Conservation (phyloP, 2,888 invertebrate species). For the Apamea sordens region DNA sequence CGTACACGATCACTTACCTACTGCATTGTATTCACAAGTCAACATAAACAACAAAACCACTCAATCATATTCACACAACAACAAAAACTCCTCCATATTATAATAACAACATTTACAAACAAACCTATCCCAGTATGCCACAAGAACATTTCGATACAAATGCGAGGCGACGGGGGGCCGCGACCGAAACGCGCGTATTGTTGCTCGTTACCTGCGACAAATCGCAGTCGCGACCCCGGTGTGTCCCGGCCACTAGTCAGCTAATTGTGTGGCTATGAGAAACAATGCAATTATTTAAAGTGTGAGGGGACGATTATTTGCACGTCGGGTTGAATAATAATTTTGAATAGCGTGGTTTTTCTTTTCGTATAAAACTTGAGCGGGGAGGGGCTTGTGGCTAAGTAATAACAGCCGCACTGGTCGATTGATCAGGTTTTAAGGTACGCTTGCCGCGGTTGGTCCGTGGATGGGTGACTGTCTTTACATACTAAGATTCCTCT, state of each 20-base stretch:
- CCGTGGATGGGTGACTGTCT: too few species aligned
- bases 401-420: background rate
- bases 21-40: background rate
- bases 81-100: constrained; percentile 20
- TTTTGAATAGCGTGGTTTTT: constrained; percentile 8
- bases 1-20: rapidly evolving
- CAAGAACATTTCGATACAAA: constrained; percentile 77
- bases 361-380: background rate
- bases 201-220: constrained; percentile 87
- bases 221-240: constrained; percentile 68
- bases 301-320: constrained; percentile 49
- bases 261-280: constrained; percentile 67
- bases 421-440: background rate
- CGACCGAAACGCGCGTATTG: constrained; percentile 85
- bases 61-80: constrained; percentile 38
- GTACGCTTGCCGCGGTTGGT: background rate
- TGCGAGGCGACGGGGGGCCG: constrained; percentile 84
- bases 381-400: background rate
- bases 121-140: constrained; percentile 67
- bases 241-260: constrained; percentile 65
- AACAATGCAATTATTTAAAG: constrained; percentile 65
- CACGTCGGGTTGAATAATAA: constrained; percentile 29
- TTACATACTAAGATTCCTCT: background rate
- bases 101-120: constrained; percentile 43
- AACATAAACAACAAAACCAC: background rate